Percentiles rank a stretch among this genome's conserved stretches.
These are phyloP conservation scores for Pyrocoelia pectoralis DNA, from an alignment of 2,888 invertebrate species.

Conservation along the genomic window DNA sequence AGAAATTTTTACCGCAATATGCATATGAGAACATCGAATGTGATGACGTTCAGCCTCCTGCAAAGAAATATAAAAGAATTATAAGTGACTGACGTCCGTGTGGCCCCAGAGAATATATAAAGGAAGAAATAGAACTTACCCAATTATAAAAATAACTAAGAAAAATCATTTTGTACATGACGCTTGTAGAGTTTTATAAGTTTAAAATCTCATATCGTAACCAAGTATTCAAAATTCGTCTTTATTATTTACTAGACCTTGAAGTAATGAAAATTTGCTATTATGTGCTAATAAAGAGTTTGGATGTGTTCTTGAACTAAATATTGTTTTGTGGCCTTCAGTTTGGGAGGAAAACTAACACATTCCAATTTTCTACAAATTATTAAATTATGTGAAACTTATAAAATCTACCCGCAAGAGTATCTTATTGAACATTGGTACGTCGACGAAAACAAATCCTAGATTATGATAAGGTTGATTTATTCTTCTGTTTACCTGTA, in stretches of 20 bases:
- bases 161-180: neutral
- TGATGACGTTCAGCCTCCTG: slow-evolving; percentile 62
- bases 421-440: no score
- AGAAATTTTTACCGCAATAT: slow-evolving; percentile 83
- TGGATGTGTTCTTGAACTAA: no score
- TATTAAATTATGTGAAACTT: no score
- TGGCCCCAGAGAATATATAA: no score
- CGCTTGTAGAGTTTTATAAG: neutral
- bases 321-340: no score
- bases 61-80: slow-evolving; percentile 63
- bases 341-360: neutral
- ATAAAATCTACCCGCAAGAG: no score
- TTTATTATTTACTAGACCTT: neutral
- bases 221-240: neutral
- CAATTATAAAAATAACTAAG: neutral
- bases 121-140: neutral
- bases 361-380: neutral
- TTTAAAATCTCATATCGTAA: neutral
- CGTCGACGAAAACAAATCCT: no score
- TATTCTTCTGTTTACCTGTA: no score
- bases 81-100: slow-evolving; percentile 54
- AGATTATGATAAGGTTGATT: no score
- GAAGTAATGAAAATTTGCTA: neutral
- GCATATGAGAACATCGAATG: slow-evolving; percentile 65
- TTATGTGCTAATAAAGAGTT: neutral